Evolutionary conservation across 92 coral and sea anemone species (phyloP).

Genomic region (Anthopleura xanthogrammica): DNA sequence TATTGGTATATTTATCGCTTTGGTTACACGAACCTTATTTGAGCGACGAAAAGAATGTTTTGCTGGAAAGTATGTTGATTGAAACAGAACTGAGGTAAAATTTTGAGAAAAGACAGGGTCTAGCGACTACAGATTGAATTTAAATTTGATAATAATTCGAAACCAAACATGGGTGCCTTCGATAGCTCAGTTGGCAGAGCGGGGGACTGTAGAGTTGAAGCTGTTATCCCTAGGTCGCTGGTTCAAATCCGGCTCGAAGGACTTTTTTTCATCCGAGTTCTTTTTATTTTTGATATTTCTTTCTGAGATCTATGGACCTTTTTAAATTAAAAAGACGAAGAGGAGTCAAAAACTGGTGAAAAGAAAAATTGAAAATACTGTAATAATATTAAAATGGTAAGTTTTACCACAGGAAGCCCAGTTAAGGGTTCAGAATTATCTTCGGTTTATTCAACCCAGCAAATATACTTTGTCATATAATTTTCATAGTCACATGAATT

Average conservation of each 20-base stretch:
- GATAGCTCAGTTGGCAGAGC: conserved; percentile 94
- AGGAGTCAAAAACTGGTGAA: neutral
- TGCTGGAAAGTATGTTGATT: conserved; percentile 83
- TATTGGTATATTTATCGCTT: conserved; percentile 77
- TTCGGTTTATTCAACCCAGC: too few relatives aligned
- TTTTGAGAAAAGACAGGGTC: neutral
- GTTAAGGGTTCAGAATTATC: neutral
- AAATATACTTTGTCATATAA: too few relatives aligned
- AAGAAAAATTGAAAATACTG: neutral
- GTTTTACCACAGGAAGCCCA: conserved; percentile 9
- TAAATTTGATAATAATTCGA: neutral
- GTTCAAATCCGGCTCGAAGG: conserved; percentile 77
- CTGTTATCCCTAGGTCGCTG: conserved; percentile 68
- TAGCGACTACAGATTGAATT: neutral
- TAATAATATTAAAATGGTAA: neutral
- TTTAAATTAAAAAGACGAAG: neutral
- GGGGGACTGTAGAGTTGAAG: conserved; percentile 73
- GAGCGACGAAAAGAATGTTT: conserved; percentile 51
- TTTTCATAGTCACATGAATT: too few relatives aligned
- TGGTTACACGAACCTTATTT: conserved; percentile 94
- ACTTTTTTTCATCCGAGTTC: neutral
- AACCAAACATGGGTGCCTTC: conserved; percentile 24
- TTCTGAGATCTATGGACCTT: neutral
- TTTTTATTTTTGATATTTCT: neutral
- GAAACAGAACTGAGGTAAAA: conserved; percentile 77